phyloP scores from a whole-genome alignment of 2,888 invertebrate species.

The Capitulum mitella region DNA sequence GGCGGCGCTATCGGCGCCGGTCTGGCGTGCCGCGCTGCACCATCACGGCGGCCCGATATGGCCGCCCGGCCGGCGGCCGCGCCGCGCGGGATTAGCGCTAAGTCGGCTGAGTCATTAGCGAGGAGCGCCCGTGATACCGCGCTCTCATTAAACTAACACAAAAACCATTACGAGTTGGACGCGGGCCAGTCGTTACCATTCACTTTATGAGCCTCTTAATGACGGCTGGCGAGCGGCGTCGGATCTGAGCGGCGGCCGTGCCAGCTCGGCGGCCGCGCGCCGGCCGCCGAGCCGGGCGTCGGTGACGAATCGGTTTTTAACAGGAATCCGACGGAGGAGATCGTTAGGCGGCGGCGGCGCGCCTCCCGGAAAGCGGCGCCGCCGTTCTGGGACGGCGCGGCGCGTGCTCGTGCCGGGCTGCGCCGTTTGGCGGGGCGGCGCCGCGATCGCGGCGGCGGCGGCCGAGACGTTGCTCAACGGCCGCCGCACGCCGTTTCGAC shows the following conservation, averaged over 20 bases:
- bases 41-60: neutral
- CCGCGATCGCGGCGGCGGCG: neutral
- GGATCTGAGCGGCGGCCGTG: neutral
- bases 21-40: neutral
- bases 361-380: neutral
- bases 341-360: neutral
- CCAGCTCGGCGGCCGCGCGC: neutral
- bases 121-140: conserved; percentile 4
- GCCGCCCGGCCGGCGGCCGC: neutral
- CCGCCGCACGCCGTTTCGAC: neutral
- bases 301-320: conserved; percentile 10
- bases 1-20: neutral
- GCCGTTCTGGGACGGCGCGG: neutral
- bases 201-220: conserved; percentile 9
- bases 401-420: neutral
- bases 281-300: neutral
- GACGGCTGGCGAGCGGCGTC: neutral
- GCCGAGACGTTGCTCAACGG: neutral
- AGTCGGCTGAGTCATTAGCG: conserved; percentile 1
- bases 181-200: conserved; percentile 17
- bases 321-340: neutral
- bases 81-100: neutral
- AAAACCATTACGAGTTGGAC: conserved; percentile 19
- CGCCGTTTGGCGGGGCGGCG: neutral
- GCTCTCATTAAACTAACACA: conserved; percentile 21